Conservation (phyloP, 2,888 invertebrate genomes). For the Trichacis sp. region DNA sequence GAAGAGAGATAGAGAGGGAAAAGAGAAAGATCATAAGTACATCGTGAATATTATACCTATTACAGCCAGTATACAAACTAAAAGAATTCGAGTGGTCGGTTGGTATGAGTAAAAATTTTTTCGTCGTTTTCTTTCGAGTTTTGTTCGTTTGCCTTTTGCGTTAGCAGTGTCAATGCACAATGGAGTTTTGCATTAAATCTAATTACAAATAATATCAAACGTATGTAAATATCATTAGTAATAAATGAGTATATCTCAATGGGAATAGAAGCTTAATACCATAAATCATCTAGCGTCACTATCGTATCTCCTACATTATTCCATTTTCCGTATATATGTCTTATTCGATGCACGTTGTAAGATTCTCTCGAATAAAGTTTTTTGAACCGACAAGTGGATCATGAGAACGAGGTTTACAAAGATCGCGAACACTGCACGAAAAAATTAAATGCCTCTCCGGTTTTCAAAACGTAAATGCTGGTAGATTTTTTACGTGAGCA, state of each 20-base stretch:
- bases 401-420: no score
- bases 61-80: conserved; percentile 55
- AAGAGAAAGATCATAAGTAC: conserved; percentile 23
- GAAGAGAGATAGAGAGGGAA: conserved; percentile 50
- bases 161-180: conserved; percentile 56
- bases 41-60: conserved; percentile 44
- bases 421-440: no score
- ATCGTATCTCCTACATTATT: conserved; percentile 49
- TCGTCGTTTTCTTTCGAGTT: conserved; percentile 33
- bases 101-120: conserved; percentile 30
- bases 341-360: conserved; percentile 20
- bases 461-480: no score
- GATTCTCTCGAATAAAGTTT: no score
- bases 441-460: no score
- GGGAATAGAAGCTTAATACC: conserved; percentile 62
- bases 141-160: conserved; percentile 45
- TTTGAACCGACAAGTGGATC: no score
- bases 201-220: conserved; percentile 68
- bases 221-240: conserved; percentile 65
- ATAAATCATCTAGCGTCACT: conserved; percentile 66
- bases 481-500: conserved; percentile 42
- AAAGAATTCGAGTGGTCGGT: conserved; percentile 47
- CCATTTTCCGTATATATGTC: conserved; percentile 11
- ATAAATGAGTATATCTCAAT: conserved; percentile 59
- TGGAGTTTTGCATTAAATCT: conserved; percentile 68